These are phyloP conservation scores for Lepisosteus osseus DNA, from an alignment of 2,113 vertebrate genomes.

Conservation along the genomic window DNA sequence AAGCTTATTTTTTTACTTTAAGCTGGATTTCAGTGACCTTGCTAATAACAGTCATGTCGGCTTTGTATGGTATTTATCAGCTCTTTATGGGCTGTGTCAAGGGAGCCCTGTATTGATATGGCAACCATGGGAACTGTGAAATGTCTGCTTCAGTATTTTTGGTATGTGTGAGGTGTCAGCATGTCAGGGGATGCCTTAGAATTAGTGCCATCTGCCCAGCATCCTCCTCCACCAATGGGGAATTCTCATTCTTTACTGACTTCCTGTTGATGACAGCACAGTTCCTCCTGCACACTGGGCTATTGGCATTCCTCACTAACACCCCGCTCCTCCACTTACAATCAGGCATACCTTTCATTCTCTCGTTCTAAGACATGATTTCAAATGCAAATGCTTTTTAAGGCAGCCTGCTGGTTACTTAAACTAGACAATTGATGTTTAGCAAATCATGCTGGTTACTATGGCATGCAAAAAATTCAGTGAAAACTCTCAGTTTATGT, in stretches of 20 bases:
- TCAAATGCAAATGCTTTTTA: constrained; percentile 32
- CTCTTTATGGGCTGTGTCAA: constrained; percentile 57
- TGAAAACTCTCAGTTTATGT: constrained; percentile 3
- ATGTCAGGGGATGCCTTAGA: constrained; percentile 68
- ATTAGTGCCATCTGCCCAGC: constrained; percentile 73
- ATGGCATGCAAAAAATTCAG: constrained; percentile 3
- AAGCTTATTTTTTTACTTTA: no score
- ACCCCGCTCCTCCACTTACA: constrained; percentile 22
- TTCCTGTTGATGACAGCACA: constrained; percentile 81
- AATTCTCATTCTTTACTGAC: constrained; percentile 67
- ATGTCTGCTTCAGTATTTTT: constrained; percentile 67
- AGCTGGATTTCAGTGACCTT: constrained; percentile 46
- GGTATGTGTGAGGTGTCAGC: constrained; percentile 74
- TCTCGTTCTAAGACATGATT: constrained; percentile 34
- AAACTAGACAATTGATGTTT: not conserved
- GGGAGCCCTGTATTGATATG: constrained; percentile 50
- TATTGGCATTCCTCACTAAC: constrained; percentile 59
- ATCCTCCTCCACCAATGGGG: constrained; percentile 58
- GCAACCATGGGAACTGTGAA: constrained; percentile 64
- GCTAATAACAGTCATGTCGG: constrained; percentile 45
- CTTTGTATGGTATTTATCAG: constrained; percentile 51
- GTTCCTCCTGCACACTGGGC: constrained; percentile 57
- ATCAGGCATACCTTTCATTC: constrained; percentile 41
- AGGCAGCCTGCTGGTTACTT: constrained; percentile 20
- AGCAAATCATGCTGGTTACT: constrained; percentile 8